A percentile compares a stretch with the other conserved stretches of the same genome.
These are phyloP conservation scores for Suricata suricatta DNA, from an alignment of 2,113 vertebrate genomes.

Conservation along the genomic window DNA sequence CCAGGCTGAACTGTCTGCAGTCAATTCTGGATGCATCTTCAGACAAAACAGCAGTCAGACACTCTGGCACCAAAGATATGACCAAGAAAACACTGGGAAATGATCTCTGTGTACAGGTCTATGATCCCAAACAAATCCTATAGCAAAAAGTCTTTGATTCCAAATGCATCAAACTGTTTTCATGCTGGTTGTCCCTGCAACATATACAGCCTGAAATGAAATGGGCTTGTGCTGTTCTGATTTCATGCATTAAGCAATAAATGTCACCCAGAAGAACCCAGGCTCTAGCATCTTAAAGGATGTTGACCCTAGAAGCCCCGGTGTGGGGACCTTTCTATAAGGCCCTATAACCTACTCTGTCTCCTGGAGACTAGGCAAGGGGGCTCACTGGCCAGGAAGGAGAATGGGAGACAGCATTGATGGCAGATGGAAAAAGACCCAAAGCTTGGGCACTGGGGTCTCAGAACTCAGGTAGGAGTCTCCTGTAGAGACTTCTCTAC, in stretches of 20 bases:
- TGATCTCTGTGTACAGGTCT: conserved; percentile 38
- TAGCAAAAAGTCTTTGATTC: conserved; percentile 2
- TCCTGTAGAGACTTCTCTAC: not conserved
- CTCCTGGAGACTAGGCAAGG: not conserved
- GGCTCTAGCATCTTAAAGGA: not conserved
- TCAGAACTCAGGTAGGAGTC: not conserved
- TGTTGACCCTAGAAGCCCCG: not conserved
- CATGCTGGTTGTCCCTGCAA: not conserved
- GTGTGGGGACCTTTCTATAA: not conserved
- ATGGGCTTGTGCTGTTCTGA: not conserved
- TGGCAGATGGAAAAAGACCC: not conserved
- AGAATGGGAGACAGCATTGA: not conserved
- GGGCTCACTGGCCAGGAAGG: not conserved
- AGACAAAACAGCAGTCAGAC: conserved; percentile 61
- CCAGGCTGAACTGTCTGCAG: not conserved
- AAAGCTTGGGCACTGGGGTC: not conserved
- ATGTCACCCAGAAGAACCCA: not conserved
- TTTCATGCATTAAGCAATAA: not conserved
- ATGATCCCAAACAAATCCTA: not conserved
- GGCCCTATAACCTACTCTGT: not conserved
- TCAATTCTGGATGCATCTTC: conserved; percentile 14
- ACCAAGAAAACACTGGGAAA: conserved; percentile 24
- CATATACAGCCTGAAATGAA: not conserved
- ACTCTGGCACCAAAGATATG: conserved; percentile 55
- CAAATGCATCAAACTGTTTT: not conserved